Base-by-base conservation (phyloP, 53 echinoderm and acorn worm genomes). In the Apostichopus leukothele region DNA sequence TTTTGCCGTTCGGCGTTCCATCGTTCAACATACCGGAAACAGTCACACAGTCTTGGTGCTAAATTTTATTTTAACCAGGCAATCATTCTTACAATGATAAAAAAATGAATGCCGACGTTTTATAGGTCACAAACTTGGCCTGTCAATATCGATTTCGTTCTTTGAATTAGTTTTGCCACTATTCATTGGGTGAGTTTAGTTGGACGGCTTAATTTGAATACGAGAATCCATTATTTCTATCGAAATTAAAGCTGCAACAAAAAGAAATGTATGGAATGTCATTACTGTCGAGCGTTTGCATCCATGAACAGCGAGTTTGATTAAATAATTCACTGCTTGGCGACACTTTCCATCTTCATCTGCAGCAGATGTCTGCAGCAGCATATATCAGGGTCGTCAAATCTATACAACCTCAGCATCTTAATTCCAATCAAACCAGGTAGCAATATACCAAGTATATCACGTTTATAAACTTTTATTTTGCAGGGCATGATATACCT, bases 401-500 rank as follows among this genome's bases (percentile, higher is more conserved):
- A 57, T 3, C 57, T 57, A 39, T 57, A 57, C 5, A 57, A 9
- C 57, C 10, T 57, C 57, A 57, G 10, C 57, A 57, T 57, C 10
- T 57, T 57, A 9, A 57, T 57, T 57, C 57, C 57, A 57, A 57
- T 57, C 7, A 57, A 57, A 57, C 39, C 39, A 39, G 39, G 39
- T 39, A 39, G 39, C 39, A 39, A 39, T 39, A 39, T 39, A 39
- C 3, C 7, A 57, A 57, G 10, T 10, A 10, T 71, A 18, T 71
- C 20, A 71, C 18, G 18, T 71, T 71, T 71, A n/a, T 67, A 21
- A 5, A 11, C 13, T 81, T 66, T 66, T 67, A 11, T 67, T 88
- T 55, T 75, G 23, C 10, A 99, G 96, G 99, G 94, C 16, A 93
- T 99, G 91, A 88, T 89, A 27, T 94, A 92, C 61, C 83, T 99